Base-by-base conservation (phyloP, 2,888 invertebrate genomes). In the Parnassius apollo region DNA sequence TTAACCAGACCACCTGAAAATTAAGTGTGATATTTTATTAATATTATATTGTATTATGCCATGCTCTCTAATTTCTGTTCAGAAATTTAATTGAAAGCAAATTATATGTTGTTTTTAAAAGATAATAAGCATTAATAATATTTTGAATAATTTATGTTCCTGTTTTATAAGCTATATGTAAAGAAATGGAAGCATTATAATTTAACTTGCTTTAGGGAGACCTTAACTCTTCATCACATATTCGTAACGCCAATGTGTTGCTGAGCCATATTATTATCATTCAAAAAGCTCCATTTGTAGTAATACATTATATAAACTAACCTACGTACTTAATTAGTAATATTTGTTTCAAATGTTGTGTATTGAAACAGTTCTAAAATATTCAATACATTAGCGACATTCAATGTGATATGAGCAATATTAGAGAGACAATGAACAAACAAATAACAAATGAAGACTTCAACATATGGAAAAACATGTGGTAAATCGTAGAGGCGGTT, bases 381-480 rank as follows among this genome's bases (percentile, higher is more conserved):
- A 78, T 80, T 81, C 72, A 75, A 82, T 82, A 82, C 78, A 75
- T 77, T 75, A 75, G 82, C 81, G 82, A 88, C 83, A 77, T 85
- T 83, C 77, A 77, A 87, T 91, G 91, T 90, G 91, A 91, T 90
- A 90, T 87, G 79, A 90, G 89, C 90, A 90, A 90, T 89, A 91
- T 89, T 88, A 84, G 83, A 84, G 82, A 86, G 82, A 86, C 83
- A 77, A 82, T 74, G 77, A 79, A 81, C 77, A 82, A 83, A 79
- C 83, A 81, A 79, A 80, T 76, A 83, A 79, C 83, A 81, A 79
- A 80, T 76, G 65, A 61, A 66, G 69, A 64, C 70, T 67, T 82
- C 83, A 75, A 80, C 78, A 78, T 74, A 69, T 73, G 74, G 76
- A 80, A 77, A 83, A 80, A 81, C 81, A 77, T 75, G 66, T 69